Conservation (phyloP, 2,888 invertebrate species). For the Abscondita cerata region DNA sequence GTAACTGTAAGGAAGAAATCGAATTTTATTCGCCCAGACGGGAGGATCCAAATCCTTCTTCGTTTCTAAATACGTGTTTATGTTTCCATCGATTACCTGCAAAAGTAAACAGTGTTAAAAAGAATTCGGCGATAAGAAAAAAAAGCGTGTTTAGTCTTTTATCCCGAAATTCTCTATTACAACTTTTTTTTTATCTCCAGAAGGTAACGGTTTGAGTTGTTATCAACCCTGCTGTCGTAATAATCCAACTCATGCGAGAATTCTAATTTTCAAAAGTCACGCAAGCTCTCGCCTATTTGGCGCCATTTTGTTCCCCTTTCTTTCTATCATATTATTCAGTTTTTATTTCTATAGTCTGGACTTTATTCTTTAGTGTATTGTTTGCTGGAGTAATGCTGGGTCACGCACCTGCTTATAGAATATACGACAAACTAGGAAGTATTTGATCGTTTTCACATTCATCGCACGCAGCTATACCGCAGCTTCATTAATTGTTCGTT, state of each 20-base stretch:
- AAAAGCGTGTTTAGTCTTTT: conserved; percentile 25
- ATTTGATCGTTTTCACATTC: conserved; percentile 37
- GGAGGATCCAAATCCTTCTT: conserved; percentile 81
- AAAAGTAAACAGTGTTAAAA: conserved; percentile 34
- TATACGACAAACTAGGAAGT: conserved; percentile 27
- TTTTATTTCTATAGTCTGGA: conserved; percentile 32
- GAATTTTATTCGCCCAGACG: conserved; percentile 83
- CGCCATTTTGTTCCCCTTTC: conserved; percentile 43
- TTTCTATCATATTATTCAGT: conserved; percentile 36
- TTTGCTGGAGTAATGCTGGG: conserved; percentile 26
- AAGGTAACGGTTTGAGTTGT: conserved; percentile 37
- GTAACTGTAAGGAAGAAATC: conserved; percentile 86
- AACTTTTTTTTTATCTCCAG: conserved; percentile 39
- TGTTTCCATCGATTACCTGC: conserved; percentile 84
- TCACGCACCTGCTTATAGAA: conserved; percentile 29
- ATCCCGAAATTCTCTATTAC: conserved; percentile 29
- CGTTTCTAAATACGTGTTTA: conserved; percentile 82
- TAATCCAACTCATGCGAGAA: conserved; percentile 48
- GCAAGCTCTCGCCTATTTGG: conserved; percentile 45
- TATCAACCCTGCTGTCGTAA: conserved; percentile 38
- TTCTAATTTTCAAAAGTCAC: conserved; percentile 47
- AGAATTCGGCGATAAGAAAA: neutral
- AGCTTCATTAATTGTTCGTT: conserved; percentile 38
- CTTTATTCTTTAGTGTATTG: conserved; percentile 31
- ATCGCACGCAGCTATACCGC: conserved; percentile 35